phyloP scores from a whole-genome alignment of 2,113 vertebrate genomes.

The Chamaetylas fuelleborni region DNA sequence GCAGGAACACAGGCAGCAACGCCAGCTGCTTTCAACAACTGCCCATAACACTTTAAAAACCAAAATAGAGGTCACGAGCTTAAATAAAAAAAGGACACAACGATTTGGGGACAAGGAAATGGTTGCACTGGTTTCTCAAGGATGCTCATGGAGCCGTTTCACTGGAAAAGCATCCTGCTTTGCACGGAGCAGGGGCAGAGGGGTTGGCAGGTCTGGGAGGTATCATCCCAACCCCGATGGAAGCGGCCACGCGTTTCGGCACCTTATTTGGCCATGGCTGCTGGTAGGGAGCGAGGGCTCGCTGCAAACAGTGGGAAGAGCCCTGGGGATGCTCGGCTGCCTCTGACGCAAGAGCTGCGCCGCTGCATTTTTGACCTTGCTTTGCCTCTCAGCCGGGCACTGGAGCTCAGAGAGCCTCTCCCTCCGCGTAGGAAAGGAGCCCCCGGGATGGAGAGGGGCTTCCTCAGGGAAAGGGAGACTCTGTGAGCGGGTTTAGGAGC shows the following conservation, averaged over 20 bases:
- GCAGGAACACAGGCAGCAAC: neutral
- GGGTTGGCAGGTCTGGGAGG: constrained; percentile 59
- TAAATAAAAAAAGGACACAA: neutral
- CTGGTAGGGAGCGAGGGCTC: constrained; percentile 40
- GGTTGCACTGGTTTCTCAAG: rapidly evolving
- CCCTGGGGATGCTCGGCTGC: constrained; percentile 66
- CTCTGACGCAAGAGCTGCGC: constrained; percentile 71
- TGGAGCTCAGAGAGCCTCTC: neutral
- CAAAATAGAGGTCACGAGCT: neutral
- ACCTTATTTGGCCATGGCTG: constrained; percentile 82
- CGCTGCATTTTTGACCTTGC: constrained; percentile 45
- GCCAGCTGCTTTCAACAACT: neutral
- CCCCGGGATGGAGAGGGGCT: neutral
- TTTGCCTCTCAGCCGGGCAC: neutral
- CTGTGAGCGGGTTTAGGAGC: neutral
- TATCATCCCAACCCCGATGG: constrained; percentile 57
- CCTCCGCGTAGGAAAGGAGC: neutral
- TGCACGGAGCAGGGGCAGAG: neutral
- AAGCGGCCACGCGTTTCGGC: constrained; percentile 44
- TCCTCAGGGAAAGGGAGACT: neutral
- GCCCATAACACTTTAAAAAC: neutral
- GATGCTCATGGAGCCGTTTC: neutral
- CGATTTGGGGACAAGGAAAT: rapidly evolving
- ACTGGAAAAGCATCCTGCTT: neutral
- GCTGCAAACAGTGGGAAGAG: constrained; percentile 69